Percentiles rank a stretch among this genome's conserved stretches.
phyloP scores from a whole-genome alignment of 1,140 invertebrate genomes.

The Hydropsyche tenuis region DNA sequence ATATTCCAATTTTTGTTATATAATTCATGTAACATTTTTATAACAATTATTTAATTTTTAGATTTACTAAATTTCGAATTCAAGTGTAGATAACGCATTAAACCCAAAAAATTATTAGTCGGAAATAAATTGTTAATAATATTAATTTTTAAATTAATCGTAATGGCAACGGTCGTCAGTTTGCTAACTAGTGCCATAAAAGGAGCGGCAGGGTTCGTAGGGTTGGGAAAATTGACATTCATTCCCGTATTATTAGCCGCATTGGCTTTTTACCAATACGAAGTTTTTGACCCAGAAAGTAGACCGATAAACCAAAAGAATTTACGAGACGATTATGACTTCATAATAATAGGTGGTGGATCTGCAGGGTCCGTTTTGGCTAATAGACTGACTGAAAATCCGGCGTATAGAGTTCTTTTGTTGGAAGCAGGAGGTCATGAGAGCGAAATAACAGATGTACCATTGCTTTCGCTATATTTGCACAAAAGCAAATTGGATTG shows the following conservation, averaged over 20 bases:
- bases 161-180: slow-evolving; percentile 56
- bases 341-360: slow-evolving; percentile 81
- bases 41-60: background rate
- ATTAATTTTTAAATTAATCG: slow-evolving; percentile 28
- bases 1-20: too few relatives aligned
- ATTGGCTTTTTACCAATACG: slow-evolving; percentile 85
- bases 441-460: slow-evolving; percentile 82
- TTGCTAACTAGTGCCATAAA: slow-evolving; percentile 70
- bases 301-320: slow-evolving; percentile 73
- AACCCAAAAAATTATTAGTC: too few relatives aligned
- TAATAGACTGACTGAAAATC: slow-evolving; percentile 80
- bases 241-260: slow-evolving; percentile 79
- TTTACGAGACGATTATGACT: slow-evolving; percentile 76
- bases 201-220: slow-evolving; percentile 70
- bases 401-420: slow-evolving; percentile 79
- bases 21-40: too few relatives aligned
- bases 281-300: slow-evolving; percentile 84
- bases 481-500: slow-evolving; percentile 92
- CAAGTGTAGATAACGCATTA: background rate
- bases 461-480: slow-evolving; percentile 81
- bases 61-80: background rate
- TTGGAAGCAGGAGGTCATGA: slow-evolving; percentile 90
- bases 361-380: slow-evolving; percentile 88
- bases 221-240: slow-evolving; percentile 74
- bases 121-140: too few relatives aligned